Evolutionary conservation across 2,888 invertebrate genomes (phyloP).

Genomic region (Tetropium fuscum): DNA sequence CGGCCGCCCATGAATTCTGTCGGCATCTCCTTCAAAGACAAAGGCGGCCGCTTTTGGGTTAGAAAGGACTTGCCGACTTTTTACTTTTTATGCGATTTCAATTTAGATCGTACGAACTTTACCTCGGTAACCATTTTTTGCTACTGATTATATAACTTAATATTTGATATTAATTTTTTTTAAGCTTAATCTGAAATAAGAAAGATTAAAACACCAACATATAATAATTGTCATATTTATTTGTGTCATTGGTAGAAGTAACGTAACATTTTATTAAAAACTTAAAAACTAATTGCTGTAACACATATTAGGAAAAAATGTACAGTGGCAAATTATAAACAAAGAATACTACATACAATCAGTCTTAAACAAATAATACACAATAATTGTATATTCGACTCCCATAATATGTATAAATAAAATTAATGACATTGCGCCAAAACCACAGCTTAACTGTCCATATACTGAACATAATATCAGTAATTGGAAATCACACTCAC

Average conservation of each 20-base stretch:
- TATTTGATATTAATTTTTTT: background rate
- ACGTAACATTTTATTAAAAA: conserved; percentile 53
- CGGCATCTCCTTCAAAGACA: no score
- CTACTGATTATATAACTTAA: background rate
- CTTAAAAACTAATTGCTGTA: conserved; percentile 46
- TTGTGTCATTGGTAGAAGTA: conserved; percentile 59
- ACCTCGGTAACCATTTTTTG: no score
- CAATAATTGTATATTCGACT: conserved; percentile 41
- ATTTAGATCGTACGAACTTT: no score
- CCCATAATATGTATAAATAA: conserved; percentile 37
- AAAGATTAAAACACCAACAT: background rate
- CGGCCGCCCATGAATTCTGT: no score
- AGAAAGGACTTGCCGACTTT: no score
- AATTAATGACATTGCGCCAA: conserved; percentile 31
- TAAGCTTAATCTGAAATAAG: background rate
- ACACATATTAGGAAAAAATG: conserved; percentile 36
- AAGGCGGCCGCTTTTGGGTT: no score
- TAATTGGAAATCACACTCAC: conserved; percentile 40
- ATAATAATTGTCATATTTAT: conserved; percentile 45
- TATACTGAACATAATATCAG: conserved; percentile 42
- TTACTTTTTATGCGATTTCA: no score
- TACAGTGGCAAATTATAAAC: conserved; percentile 44
- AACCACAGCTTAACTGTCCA: conserved; percentile 43
- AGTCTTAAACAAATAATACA: conserved; percentile 47
- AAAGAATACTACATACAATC: conserved; percentile 44